Percentiles rank a stretch among this genome's conserved stretches.
Conservation (phyloP, 2,888 invertebrate genomes). For the Hemithea aestivaria region DNA sequence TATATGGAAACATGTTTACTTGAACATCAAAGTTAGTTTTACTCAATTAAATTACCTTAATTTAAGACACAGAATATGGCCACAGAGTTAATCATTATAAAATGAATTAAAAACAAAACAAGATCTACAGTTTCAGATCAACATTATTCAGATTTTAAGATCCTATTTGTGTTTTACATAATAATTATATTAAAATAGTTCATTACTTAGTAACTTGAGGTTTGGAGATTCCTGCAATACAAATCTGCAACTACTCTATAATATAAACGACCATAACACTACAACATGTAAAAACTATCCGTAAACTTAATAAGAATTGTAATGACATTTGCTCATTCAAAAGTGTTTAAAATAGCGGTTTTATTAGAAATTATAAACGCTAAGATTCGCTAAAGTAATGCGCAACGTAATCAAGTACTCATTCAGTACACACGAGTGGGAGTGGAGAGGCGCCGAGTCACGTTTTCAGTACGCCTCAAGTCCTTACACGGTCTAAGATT, state of each 20-base stretch:
- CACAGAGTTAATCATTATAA: no score
- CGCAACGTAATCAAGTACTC: slow-evolving; percentile 4
- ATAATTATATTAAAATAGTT: no score
- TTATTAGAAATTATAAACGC: slow-evolving; percentile 14
- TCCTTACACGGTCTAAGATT: slow-evolving; percentile 48
- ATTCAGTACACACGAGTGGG: slow-evolving; percentile 29
- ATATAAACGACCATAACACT: neutral
- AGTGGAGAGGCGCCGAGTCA: slow-evolving; percentile 37
- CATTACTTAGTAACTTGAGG: no score
- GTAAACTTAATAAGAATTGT: slow-evolving; percentile 7
- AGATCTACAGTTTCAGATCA: no score
- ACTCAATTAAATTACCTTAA: no score
- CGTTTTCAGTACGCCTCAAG: slow-evolving; percentile 38
- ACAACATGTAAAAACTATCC: slow-evolving; percentile 7
- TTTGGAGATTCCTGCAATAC: no score
- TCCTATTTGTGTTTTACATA: no score
- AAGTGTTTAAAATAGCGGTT: neutral
- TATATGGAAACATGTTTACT: slow-evolving; percentile 11
- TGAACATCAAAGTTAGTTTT: neutral
- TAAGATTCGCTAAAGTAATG: slow-evolving; percentile 1
- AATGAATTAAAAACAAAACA: no score
- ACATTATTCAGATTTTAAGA: no score
- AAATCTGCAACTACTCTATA: no score
- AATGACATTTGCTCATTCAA: slow-evolving; percentile 11
- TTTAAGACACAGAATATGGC: no score